Evolutionary conservation across 2,113 vertebrate genomes (phyloP).

Genomic region (Pachyramphus minor): DNA sequence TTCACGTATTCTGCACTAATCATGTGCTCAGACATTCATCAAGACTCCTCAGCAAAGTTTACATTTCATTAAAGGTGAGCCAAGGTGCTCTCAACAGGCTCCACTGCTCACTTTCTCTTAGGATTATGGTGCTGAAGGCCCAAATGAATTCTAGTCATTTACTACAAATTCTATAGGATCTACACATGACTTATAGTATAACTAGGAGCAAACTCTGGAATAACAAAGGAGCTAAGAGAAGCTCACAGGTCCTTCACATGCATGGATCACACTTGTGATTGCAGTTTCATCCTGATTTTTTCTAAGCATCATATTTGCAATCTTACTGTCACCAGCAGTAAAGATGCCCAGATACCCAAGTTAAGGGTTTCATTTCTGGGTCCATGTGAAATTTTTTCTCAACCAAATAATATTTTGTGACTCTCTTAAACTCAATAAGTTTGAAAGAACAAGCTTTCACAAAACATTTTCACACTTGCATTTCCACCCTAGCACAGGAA

Average conservation of each 20-base stretch:
- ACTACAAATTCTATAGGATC: neutral
- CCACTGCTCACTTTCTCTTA: neutral
- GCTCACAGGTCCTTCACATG: neutral
- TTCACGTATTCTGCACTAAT: neutral
- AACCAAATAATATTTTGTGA: neutral
- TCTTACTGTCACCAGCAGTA: neutral
- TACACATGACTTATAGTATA: neutral
- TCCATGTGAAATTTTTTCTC: neutral
- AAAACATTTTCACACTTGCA: neutral
- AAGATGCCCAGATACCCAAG: neutral
- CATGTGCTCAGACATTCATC: neutral
- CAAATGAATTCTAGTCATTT: neutral
- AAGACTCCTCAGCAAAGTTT: neutral
- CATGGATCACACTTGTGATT: neutral
- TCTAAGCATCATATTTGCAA: neutral
- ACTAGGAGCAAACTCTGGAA: neutral
- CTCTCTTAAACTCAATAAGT: neutral
- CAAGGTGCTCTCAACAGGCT: neutral
- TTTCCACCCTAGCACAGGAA: neutral
- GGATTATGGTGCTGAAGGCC: neutral
- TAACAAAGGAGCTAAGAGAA: neutral
- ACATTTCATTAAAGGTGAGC: neutral
- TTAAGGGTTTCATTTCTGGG: neutral
- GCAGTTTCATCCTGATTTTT: neutral
- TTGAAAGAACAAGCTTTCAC: neutral